Conservation (phyloP, 2,113 vertebrate genomes). For the Leucopsar rothschildi region DNA sequence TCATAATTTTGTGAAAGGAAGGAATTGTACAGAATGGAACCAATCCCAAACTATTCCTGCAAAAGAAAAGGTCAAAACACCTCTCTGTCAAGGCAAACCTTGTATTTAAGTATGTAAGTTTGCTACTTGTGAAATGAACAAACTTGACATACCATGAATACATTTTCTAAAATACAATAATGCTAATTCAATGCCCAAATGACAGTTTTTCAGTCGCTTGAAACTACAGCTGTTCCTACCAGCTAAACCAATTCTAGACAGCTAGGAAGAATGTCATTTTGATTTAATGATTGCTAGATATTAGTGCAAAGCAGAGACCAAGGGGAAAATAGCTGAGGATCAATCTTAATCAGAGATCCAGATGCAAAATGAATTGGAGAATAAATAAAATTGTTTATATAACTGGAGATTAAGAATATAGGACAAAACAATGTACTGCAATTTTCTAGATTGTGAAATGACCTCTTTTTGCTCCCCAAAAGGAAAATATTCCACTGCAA, state of each 20-base stretch:
- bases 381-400: conserved; percentile 45
- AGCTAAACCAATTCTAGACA: neutral
- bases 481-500: neutral
- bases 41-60: neutral
- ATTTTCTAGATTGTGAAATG: conserved; percentile 30
- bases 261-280: neutral
- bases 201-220: neutral
- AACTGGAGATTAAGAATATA: conserved; percentile 35
- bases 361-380: neutral
- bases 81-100: neutral
- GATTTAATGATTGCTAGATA: neutral
- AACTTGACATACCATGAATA: neutral
- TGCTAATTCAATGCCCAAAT: neutral
- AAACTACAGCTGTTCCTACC: neutral
- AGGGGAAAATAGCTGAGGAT: neutral
- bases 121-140: neutral
- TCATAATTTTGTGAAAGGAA: neutral
- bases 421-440: neutral
- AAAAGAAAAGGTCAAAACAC: neutral
- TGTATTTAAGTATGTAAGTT: neutral
- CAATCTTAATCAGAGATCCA: conserved; percentile 12
- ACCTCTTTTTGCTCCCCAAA: neutral
- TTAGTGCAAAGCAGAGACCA: neutral
- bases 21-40: neutral
- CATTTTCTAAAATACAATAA: neutral